Percentiles rank a stretch among this genome's conserved stretches.
phyloP scores from a whole-genome alignment of 2,888 invertebrate genomes.

The Rhamphomyia laevipes region DNA sequence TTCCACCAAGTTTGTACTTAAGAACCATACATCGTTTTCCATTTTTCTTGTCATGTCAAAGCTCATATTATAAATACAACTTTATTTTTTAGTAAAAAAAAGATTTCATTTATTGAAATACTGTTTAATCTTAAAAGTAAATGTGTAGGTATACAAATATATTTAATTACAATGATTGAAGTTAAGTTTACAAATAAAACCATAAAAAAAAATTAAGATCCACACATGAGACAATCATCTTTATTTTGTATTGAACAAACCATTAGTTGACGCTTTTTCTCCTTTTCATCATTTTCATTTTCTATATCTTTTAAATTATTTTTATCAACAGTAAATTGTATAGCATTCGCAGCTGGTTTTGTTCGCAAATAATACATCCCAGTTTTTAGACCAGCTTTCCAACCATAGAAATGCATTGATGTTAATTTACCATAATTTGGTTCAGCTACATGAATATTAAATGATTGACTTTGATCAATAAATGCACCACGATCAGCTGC shows the following conservation, averaged over 20 bases:
- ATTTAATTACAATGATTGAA: too few relatives aligned
- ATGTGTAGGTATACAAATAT: too few relatives aligned
- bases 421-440: constrained; percentile 80
- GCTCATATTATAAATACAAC: too few relatives aligned
- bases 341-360: constrained; percentile 83
- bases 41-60: too few relatives aligned
- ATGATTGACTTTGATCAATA: constrained; percentile 92
- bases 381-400: constrained; percentile 91
- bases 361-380: constrained; percentile 94
- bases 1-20: too few relatives aligned
- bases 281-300: background rate
- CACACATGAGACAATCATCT: constrained; percentile 72
- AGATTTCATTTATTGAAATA: too few relatives aligned
- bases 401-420: constrained; percentile 92
- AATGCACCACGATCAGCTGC: constrained; percentile 90
- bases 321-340: constrained; percentile 88
- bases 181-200: too few relatives aligned
- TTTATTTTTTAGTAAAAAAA: too few relatives aligned
- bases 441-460: constrained; percentile 88
- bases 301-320: constrained; percentile 26
- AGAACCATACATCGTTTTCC: too few relatives aligned
- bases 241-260: constrained; percentile 71
- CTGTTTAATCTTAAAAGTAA: too few relatives aligned
- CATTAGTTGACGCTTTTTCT: constrained; percentile 38
- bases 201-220: constrained; percentile 42